Conservation (phyloP, 1,140 invertebrate genomes). For the Plutomurus gul region DNA sequence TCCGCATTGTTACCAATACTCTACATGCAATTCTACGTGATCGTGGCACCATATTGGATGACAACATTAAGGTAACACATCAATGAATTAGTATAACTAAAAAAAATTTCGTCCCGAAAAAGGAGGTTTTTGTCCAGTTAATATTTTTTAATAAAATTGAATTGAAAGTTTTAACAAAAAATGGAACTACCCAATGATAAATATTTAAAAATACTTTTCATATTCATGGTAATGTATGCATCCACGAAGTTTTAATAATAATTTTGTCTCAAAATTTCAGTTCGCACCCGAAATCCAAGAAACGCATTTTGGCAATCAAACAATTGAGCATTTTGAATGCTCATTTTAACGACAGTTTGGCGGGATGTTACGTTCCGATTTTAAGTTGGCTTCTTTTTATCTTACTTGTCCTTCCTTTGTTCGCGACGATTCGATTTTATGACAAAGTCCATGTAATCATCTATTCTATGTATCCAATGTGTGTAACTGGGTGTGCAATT, state of each 20-base stretch:
- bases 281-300: not conserved
- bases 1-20: not conserved
- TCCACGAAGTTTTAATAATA: too few relatives aligned
- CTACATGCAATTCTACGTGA: not conserved
- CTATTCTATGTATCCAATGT: too few relatives aligned
- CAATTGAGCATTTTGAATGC: not conserved
- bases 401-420: not conserved
- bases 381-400: not conserved
- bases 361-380: not conserved
- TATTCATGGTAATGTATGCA: too few relatives aligned
- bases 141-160: too few relatives aligned
- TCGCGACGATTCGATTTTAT: not conserved
- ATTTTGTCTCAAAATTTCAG: too few relatives aligned
- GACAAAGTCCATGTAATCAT: too few relatives aligned
- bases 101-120: not conserved
- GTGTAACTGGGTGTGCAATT: too few relatives aligned
- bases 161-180: too few relatives aligned
- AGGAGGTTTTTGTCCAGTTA: not conserved
- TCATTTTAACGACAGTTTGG: not conserved
- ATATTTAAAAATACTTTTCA: not conserved
- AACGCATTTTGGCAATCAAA: not conserved
- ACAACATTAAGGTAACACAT: not conserved
- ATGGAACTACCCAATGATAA: not conserved
- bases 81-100: not conserved
- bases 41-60: not conserved